Conservation (phyloP, 2,113 vertebrate species). For the Epinephelus cyanopodus region DNA sequence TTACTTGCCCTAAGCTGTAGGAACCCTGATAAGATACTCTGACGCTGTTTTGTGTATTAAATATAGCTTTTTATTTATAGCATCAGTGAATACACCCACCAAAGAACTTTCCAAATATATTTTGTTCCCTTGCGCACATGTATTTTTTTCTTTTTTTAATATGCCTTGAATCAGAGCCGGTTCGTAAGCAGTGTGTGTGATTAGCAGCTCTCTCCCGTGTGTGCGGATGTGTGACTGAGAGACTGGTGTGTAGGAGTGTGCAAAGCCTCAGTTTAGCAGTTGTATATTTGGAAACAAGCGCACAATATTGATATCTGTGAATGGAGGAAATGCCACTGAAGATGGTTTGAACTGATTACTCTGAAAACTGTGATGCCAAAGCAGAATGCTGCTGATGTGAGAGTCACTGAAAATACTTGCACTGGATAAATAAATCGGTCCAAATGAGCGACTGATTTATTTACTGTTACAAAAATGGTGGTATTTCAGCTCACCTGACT, state of each 20-base stretch:
- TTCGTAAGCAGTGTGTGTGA: constrained; percentile 44
- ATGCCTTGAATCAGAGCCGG: constrained; percentile 79
- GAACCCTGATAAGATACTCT: not conserved
- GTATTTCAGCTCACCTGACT: constrained; percentile 11
- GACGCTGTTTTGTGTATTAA: not conserved
- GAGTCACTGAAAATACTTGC: constrained; percentile 61
- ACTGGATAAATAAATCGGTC: constrained; percentile 44
- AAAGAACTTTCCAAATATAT: not conserved
- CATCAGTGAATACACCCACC: not conserved
- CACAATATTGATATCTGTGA: constrained; percentile 44
- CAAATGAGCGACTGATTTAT: constrained; percentile 16
- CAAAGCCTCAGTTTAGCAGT: constrained; percentile 62
- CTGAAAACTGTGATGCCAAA: constrained; percentile 47
- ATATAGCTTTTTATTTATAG: not conserved
- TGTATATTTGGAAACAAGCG: constrained; percentile 56
- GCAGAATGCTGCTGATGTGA: constrained; percentile 45
- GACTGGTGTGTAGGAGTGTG: constrained; percentile 64
- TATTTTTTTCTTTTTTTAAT: not conserved
- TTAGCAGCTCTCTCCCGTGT: constrained; percentile 55
- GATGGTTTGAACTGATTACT: constrained; percentile 29
- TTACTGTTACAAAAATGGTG: not conserved
- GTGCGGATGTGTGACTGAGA: constrained; percentile 54
- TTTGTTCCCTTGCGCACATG: not conserved
- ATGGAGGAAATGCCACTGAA: constrained; percentile 36
- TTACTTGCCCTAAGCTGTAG: too few species aligned